Conservation (phyloP, 2,888 invertebrate species). For the Sylvicola fuscatus region DNA sequence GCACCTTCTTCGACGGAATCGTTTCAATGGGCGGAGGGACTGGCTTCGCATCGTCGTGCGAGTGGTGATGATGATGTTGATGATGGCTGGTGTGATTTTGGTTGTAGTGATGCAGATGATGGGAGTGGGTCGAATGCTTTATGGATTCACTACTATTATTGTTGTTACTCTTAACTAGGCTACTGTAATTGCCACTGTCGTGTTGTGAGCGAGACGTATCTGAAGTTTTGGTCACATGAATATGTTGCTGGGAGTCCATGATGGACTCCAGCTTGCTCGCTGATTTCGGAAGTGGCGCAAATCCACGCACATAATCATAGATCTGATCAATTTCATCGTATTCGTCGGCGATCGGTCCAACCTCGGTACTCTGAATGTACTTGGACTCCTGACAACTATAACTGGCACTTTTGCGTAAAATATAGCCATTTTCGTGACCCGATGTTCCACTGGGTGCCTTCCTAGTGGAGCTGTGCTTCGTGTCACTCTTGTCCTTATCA, state of each 20-base stretch:
- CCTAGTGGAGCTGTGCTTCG: slow-evolving; percentile 18
- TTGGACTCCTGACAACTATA: slow-evolving; percentile 44
- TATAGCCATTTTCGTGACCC: slow-evolving; percentile 35
- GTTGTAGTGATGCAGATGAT: slow-evolving; percentile 11
- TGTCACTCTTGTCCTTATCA: slow-evolving; percentile 32
- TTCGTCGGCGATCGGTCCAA: slow-evolving; percentile 50
- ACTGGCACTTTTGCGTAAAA: slow-evolving; percentile 55
- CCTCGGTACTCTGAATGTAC: slow-evolving; percentile 27
- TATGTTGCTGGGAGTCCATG: slow-evolving; percentile 22
- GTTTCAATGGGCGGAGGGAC: slow-evolving; percentile 86
- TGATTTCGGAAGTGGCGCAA: slow-evolving; percentile 74
- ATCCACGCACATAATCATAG: slow-evolving; percentile 85
- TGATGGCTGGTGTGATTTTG: slow-evolving; percentile 23
- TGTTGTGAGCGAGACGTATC: slow-evolving; percentile 20
- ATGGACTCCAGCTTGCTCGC: slow-evolving; percentile 27
- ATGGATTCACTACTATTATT: slow-evolving; percentile 24
- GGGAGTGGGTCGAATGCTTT: slow-evolving; percentile 19
- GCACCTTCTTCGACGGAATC: slow-evolving; percentile 64
- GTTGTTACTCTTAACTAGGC: slow-evolving; percentile 16
- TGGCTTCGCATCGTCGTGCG: slow-evolving; percentile 46
- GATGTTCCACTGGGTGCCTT: slow-evolving; percentile 22
- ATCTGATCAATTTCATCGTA: slow-evolving; percentile 94
- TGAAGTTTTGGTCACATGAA: slow-evolving; percentile 4
- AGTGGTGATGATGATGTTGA: slow-evolving; percentile 32
- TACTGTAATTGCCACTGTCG: slow-evolving; percentile 21